Base-by-base conservation (phyloP, 2,888 invertebrate species). In the Acronicta leporina region DNA sequence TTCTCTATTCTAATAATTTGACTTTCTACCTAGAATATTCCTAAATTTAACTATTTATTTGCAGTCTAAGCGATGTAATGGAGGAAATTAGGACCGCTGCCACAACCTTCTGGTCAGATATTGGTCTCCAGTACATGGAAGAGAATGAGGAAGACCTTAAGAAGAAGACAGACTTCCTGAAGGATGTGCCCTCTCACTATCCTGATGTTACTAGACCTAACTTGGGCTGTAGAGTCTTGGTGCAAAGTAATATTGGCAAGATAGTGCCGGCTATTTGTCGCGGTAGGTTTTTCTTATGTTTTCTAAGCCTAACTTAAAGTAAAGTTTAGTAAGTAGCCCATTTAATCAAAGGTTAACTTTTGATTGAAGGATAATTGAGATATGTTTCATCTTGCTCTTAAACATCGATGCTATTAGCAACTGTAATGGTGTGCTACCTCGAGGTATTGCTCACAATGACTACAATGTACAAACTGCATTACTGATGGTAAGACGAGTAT, bases 61-160 rank as follows among this genome's bases (percentile, higher is more conserved):
- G 5, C 73, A 96, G 97, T 61, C 91, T 98, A 4, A 97, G 97
- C 77, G 99, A 99, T 87, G 97, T 97, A 62, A 96, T 97, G 63
- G 95, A 95, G 2, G 97, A 97, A 63, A 96, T 97, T n/a, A 92
- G 96, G 61, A 88, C 92, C 10, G 95, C 95, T 69, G 96, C 97
- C 0, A 85, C 88, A 1, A 89, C 92, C 1, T 86, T 96, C 1
- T 98, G 98, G 98, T 85, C 95, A 1, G 92, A 95, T 73, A 96
- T 96, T 69, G 99, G 99, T 0, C 86, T 96, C 41, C 96, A 97
- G 73, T 99, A 97, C 88, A 96, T 97, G 87, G 94, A 96, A 43
- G 99, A 99, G 87, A 99, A 99, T 89, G 97, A 98, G 80, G 96
- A 96, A 45, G 98, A 99, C 64, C 89, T 98, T 0, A 98, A 98